These are phyloP conservation scores for Hyperoplus immaculatus DNA, from an alignment of 2,797 vertebrate species.

Conservation along the genomic window DNA sequence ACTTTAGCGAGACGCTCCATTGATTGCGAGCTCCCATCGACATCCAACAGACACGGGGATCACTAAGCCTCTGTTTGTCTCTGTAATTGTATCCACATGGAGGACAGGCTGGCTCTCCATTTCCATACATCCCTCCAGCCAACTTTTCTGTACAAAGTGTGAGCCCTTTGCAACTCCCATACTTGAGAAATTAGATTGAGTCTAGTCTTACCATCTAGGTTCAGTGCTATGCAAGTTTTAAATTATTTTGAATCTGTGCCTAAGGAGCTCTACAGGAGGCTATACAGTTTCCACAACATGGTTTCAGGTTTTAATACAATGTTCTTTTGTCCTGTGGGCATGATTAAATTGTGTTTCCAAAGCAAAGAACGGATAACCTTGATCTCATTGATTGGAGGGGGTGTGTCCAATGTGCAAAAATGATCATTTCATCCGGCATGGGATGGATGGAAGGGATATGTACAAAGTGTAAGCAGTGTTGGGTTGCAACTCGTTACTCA, in stretches of 20 bases:
- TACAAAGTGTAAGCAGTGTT: not conserved
- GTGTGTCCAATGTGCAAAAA: not conserved
- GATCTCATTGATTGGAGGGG: not conserved
- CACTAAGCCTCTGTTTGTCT: slow-evolving; percentile 48
- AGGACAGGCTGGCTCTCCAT: slow-evolving; percentile 40
- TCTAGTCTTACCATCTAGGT: not conserved
- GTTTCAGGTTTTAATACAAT: not conserved
- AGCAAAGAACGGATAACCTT: not conserved
- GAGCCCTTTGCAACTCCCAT: not conserved
- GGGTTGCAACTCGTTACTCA: no score
- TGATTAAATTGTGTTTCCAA: not conserved
- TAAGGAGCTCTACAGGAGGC: not conserved
- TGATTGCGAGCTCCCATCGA: slow-evolving; percentile 62
- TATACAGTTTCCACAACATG: not conserved
- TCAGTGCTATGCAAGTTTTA: not conserved
- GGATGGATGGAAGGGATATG: not conserved
- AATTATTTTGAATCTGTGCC: not conserved
- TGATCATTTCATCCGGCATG: not conserved
- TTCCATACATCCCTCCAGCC: slow-evolving; percentile 43
- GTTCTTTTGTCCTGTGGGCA: not conserved
- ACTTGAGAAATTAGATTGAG: not conserved
- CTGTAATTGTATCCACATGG: slow-evolving; percentile 58
- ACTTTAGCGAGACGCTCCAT: slow-evolving; percentile 61
- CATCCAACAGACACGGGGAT: slow-evolving; percentile 60
- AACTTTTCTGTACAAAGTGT: slow-evolving; percentile 19